A percentile compares a stretch with the other conserved stretches of the same genome.
Conservation (phyloP, 1,140 invertebrate genomes). For the Drosophila ambigua region DNA sequence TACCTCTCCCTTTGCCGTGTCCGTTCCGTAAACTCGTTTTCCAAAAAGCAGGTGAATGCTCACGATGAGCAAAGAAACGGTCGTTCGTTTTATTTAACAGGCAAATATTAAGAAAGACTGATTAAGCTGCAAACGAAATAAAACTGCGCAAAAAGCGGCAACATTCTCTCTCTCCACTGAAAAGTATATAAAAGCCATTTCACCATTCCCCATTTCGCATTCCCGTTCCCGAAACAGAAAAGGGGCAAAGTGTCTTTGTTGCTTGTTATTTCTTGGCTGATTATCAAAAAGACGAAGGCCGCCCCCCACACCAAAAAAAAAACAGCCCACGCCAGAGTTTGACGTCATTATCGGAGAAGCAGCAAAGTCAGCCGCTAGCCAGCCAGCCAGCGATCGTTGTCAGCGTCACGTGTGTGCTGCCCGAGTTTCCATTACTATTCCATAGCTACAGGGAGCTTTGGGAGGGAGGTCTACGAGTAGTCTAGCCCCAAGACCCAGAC, state of each 20-base stretch:
- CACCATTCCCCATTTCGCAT: conserved; percentile 46
- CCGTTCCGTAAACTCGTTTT: conserved; percentile 4
- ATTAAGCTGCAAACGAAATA: conserved; percentile 50
- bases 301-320: background rate
- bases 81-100: conserved; percentile 38
- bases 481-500: conserved; percentile 35
- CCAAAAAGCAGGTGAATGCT: conserved; percentile 21
- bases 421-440: background rate
- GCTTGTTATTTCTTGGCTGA: conserved; percentile 46
- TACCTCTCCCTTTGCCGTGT: background rate
- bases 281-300: conserved; percentile 43
- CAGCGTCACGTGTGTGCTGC: conserved; percentile 55
- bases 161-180: background rate
- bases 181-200: conserved; percentile 49
- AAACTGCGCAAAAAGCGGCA: conserved; percentile 55
- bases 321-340: conserved; percentile 38
- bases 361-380: background rate
- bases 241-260: conserved; percentile 38
- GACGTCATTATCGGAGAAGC: conserved; percentile 51
- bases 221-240: no score
- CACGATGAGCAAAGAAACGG: conserved; percentile 51
- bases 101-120: conserved; percentile 48
- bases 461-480: conserved; percentile 11
- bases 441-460: background rate
- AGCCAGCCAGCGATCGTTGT: conserved; percentile 21